Evolutionary conservation across 2,113 vertebrate genomes (phyloP).

Genomic region (Phalacrocorax brasilianus): DNA sequence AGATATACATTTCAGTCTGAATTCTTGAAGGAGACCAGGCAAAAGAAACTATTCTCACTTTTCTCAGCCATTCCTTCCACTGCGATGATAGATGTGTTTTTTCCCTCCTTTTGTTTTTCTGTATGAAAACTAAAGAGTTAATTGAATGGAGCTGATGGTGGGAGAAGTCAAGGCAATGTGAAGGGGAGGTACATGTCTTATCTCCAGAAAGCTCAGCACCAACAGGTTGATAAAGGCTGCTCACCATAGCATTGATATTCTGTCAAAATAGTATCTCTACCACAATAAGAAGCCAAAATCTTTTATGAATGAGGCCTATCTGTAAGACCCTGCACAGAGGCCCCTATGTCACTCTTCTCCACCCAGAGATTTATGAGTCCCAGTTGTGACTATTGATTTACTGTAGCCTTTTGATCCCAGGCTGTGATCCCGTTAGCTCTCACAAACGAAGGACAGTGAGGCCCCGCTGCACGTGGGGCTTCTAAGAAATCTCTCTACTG

Average conservation of each 20-base stretch:
- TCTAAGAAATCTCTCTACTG: neutral
- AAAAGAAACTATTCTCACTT: neutral
- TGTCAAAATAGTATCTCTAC: neutral
- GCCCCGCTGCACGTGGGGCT: accelerated
- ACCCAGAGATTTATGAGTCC: neutral
- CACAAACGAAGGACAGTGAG: neutral
- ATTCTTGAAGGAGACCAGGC: neutral
- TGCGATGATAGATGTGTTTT: neutral
- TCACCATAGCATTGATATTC: neutral
- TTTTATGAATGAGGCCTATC: neutral
- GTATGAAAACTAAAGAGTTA: neutral
- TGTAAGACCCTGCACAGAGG: neutral
- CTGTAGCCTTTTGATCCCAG: neutral
- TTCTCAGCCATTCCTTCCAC: neutral
- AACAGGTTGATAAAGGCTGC: neutral
- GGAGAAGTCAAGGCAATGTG: neutral
- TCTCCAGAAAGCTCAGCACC: neutral
- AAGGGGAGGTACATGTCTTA: neutral
- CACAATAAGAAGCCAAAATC: neutral
- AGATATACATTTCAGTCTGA: too few relatives aligned
- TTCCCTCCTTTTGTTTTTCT: neutral
- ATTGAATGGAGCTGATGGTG: neutral
- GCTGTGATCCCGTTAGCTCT: neutral
- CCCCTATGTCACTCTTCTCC: neutral
- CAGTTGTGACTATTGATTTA: constrained; percentile 1